Base-by-base conservation (phyloP, 2,113 vertebrate genomes). In the Pungitius pungitius region DNA sequence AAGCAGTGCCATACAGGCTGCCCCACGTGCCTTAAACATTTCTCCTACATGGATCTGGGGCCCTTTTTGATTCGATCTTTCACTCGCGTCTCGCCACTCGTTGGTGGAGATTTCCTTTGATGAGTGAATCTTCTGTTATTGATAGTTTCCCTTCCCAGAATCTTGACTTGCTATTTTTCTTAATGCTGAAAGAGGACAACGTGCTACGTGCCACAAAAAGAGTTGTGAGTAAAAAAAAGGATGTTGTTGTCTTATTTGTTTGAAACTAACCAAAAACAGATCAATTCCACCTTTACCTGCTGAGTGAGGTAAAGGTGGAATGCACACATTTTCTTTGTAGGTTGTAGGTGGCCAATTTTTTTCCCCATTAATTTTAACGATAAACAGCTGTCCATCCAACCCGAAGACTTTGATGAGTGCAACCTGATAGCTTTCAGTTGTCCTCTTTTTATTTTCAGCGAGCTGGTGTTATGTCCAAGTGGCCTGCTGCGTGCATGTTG, bases 381-480 rank as follows among this genome's bases (percentile, higher is more conserved):
- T 77, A 40, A 72, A 27, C 57, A 52, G 68, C 79, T 73, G 68
- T 67, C 55, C 27, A 4, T 65, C 42, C 7, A 71, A 30, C 69
- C 54, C 37, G 18, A 33, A 52, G 35, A n/a, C 64, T 75, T 69
- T 77, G 42, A 54, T 47, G 8, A 58, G 37, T 60, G 76, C 75
- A 65, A 86, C 72, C 77, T 71, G 78, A 82, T 84, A 54, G 33
- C 64, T 61, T 69, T 78, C 37, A 67, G 39, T 77, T 77, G 76
- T 62, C 30, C 62, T 80, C 60, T 33, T 78, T 78, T 68, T 47
- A 79, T 73, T 78, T 54, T 67, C 60, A 69, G 39, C 67, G 4
- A 37, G 73, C 65, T 71, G 73, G 33, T 59, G 77, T 72, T 83
- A 77, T 88, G 83, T 79, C 69, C 65, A 76, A 67, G 51, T 20